Conservation (phyloP, 1,140 invertebrate species). For the Gerris buenoi region DNA sequence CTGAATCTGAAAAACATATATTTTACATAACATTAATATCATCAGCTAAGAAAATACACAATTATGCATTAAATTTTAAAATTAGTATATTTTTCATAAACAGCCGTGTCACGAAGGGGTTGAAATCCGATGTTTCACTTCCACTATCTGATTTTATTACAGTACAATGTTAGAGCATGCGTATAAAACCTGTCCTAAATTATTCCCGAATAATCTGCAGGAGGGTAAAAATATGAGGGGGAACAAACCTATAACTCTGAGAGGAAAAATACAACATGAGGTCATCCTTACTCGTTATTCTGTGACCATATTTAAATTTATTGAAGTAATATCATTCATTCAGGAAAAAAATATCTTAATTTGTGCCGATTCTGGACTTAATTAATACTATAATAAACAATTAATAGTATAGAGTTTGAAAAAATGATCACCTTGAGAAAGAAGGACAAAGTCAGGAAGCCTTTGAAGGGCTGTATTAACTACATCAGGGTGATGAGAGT, state of each 20-base stretch:
- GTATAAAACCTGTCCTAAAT: too few species aligned
- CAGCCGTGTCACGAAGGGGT: too few species aligned
- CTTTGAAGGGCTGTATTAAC: conserved; percentile 62
- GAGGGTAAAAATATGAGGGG: neutral
- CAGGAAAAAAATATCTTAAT: neutral
- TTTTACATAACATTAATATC: too few species aligned
- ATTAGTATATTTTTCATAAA: neutral
- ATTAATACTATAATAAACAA: neutral
- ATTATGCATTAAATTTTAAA: conserved; percentile 9
- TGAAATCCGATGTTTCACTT: too few species aligned
- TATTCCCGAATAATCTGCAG: neutral
- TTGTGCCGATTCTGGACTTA: neutral
- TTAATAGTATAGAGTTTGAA: conserved; percentile 10
- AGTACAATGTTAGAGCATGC: too few species aligned
- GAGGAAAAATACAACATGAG: neutral
- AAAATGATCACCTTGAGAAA: conserved; percentile 49
- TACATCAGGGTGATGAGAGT: conserved; percentile 60
- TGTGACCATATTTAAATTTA: neutral
- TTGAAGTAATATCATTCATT: neutral
- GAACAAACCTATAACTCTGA: too few species aligned
- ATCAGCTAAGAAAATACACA: too few species aligned
- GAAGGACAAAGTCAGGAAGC: conserved; percentile 63
- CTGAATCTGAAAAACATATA: conserved; percentile 60
- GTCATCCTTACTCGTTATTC: neutral
- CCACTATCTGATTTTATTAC: too few species aligned